Evolutionary conservation across 2,888 invertebrate species (phyloP), one percentile per base, ranked within the genome.

Genomic region (Gerris lacustris): DNA sequence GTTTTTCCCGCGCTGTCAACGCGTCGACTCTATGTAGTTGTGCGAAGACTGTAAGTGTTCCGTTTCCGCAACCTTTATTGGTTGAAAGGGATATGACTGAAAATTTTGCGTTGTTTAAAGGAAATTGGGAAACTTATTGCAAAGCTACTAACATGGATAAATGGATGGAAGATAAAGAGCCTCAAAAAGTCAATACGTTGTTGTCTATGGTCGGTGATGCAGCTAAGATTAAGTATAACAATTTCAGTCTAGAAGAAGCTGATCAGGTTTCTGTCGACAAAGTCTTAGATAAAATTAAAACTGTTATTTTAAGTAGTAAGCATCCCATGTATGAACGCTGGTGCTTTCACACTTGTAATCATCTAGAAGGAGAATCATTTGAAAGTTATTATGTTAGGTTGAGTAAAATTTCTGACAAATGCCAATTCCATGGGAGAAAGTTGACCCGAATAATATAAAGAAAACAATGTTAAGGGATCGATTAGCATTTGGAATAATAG

Each of bases 191-290:
- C 15, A 55, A 15, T 15, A 55, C 55, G 2, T 15, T 55, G 15
- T 55, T 55, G 55, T 11, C 55, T 55, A 55, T 55, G 55, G 55
- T 55, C 15, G 55, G 55, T 55, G 55, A 55, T 55, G 55, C 55
- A 11, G 55, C 55, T 55, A 55, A 55, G 15, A 15, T 55, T 9
- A 55, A 55, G 15, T 55, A 55, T 15, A 55, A 55, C 55, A 55
- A 15, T 55, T 55, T 55, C 15, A 55, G 55, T 55, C 15, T 55
- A 15, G 55, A 55, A 9, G 55, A 55, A 15, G 55, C 55, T 4
- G 55, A 55, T 55, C 55, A 55, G 15, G 55, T 55, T 15, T 55
- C 55, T 55, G 9, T 15, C 9, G 55, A 55, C 15, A 55, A 55
- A 11, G 11, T 55, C 15, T 55, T 55, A 55, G 55, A 55, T 9